Evolutionary conservation across 2,797 vertebrate species (phyloP), one percentile per base, ranked within the genome.

Genomic region (Cossypha heuglini): DNA sequence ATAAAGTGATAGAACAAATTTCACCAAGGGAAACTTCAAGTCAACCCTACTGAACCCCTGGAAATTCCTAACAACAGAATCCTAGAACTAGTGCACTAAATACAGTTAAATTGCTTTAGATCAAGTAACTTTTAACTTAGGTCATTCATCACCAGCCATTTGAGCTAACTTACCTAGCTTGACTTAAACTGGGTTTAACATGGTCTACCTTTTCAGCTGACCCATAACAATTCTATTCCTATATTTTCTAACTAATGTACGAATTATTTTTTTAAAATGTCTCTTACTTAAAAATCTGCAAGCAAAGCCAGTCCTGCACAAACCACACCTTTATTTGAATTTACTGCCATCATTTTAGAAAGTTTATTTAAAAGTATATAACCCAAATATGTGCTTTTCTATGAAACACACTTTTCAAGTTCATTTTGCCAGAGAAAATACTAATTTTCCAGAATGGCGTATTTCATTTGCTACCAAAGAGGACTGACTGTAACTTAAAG

Each of bases 391-490:
- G 54, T 86, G 62, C 37, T 88, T 95, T 93, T 74, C 77, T 95
- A 86, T 80, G 75, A 93, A 93, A 86, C 0, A 1, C 64, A 76
- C 71, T 94, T 93, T 92, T 82, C 61, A 93, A 62, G 75, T 77
- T 96, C 71, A 62, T 95, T 92, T 91, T 96, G 92, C 79, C 90
- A 94, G 94, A 96, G 75, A 97, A 95, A 94, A 93, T 88, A 94
- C 89, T 96, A 25, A 76, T 95, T 96, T 96, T 97, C 94, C 95
- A 86, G 86, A 94, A 94, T 75, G 63, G 58, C 46, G 52, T 97
- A 96, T 97, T 96, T 97, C 91, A 97, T 91, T 89, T 92, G 75
- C 88, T 96, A 95, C 92, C 90, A 95, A 96, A 96, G 74, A 88
- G 48, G 66, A 78, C 78, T 90, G 90, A 77, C 82, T 95, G 94